Evolutionary conservation across 2,113 vertebrate genomes (phyloP).

Genomic region (Ctenodactylus gundi): DNA sequence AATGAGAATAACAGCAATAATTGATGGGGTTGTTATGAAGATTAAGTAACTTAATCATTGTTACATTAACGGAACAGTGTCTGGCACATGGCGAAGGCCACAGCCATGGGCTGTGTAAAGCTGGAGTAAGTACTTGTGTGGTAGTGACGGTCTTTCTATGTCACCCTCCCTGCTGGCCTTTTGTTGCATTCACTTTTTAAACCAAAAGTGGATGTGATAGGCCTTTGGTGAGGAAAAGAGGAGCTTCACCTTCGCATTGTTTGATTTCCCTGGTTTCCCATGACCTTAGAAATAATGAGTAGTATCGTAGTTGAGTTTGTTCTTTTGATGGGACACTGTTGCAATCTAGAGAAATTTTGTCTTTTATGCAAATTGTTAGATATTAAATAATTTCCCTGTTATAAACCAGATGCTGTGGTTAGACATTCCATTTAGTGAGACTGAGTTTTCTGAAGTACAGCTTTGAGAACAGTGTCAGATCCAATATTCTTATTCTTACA

Average conservation of each 20-base stretch:
- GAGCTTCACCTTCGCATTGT: neutral
- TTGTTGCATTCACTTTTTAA: neutral
- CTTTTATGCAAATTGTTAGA: neutral
- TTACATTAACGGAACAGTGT: neutral
- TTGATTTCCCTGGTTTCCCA: neutral
- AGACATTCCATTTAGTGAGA: neutral
- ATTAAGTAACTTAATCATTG: neutral
- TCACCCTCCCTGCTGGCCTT: neutral
- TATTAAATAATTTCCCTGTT: neutral
- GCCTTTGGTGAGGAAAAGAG: neutral
- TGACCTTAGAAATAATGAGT: neutral
- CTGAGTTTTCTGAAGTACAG: neutral
- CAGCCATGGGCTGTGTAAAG: too few relatives aligned
- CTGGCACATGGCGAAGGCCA: neutral
- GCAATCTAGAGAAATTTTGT: constrained; percentile 2
- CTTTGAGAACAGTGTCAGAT: neutral
- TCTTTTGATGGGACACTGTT: neutral
- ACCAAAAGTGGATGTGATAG: neutral
- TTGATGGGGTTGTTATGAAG: neutral
- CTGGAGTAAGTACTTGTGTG: neutral
- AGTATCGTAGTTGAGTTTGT: neutral
- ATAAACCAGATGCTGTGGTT: neutral
- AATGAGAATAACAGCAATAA: neutral
- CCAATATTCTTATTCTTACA: neutral
- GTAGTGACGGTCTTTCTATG: neutral